Conservation (phyloP, 2,888 invertebrate species). For the Netelia inedita region DNA sequence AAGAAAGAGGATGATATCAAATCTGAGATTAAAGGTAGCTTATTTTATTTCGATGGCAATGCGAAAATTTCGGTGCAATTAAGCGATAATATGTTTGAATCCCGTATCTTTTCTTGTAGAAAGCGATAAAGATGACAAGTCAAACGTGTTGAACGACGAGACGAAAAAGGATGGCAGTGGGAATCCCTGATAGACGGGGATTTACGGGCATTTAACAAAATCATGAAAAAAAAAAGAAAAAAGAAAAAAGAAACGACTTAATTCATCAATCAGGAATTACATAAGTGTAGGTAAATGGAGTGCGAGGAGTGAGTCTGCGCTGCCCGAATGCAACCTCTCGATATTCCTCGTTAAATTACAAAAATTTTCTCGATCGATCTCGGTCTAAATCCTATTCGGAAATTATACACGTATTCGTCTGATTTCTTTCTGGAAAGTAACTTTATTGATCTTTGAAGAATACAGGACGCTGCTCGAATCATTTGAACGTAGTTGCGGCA, state of each 20-base stretch:
- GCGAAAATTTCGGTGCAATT: neutral
- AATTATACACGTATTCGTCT: neutral
- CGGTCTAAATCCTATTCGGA: neutral
- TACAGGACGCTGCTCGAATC: neutral
- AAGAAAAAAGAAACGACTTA: conserved; percentile 19
- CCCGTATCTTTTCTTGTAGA: conserved; percentile 82
- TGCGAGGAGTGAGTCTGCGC: conserved; percentile 35
- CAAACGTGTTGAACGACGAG: conserved; percentile 88
- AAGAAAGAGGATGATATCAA: conserved; percentile 84
- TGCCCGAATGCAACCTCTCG: neutral
- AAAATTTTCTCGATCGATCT: neutral
- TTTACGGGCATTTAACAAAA: conserved; percentile 69
- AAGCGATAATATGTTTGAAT: conserved; percentile 5
- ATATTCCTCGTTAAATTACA: neutral
- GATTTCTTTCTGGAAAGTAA: neutral
- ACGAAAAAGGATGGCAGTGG: conserved; percentile 89
- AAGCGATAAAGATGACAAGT: conserved; percentile 88
- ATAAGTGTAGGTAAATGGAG: conserved; percentile 74
- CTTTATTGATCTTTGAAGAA: neutral
- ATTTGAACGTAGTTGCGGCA: neutral
- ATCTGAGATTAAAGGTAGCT: conserved; percentile 83
- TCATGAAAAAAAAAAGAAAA: conserved; percentile 13
- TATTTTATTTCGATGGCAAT: neutral
- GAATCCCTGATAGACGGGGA: conserved; percentile 88
- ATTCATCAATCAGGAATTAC: conserved; percentile 75